These are phyloP conservation scores for Aspidapion aeneum DNA, from an alignment of 2,888 invertebrate species.

Conservation along the genomic window DNA sequence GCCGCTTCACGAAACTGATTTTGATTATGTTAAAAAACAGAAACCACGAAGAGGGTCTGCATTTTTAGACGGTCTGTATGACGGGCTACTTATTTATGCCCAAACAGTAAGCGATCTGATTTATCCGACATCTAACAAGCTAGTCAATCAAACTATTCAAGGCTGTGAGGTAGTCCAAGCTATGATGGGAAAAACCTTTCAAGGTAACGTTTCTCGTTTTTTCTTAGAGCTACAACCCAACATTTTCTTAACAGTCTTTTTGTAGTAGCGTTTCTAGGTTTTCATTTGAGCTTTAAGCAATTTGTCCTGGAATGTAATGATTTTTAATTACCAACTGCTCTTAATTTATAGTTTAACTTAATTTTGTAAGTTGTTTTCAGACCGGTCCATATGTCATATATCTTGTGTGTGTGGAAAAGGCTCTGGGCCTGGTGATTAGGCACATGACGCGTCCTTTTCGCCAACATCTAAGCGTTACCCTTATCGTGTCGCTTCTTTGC, in stretches of 20 bases:
- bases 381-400: too few relatives aligned
- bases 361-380: too few relatives aligned
- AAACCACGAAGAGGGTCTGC: constrained; percentile 59
- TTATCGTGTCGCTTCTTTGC: too few relatives aligned
- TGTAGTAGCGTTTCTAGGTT: too few relatives aligned
- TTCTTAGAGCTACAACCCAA: neutral
- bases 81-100: constrained; percentile 92
- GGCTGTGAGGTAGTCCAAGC: constrained; percentile 79
- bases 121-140: constrained; percentile 32
- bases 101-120: constrained; percentile 87
- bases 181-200: constrained; percentile 86
- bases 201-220: constrained; percentile 55
- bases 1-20: constrained; percentile 69
- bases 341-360: too few relatives aligned
- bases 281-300: too few relatives aligned
- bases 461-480: too few relatives aligned
- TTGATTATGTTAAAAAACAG: constrained; percentile 68
- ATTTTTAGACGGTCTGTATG: constrained; percentile 75
- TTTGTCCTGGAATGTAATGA: neutral
- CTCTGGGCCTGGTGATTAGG: too few relatives aligned
- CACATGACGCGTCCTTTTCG: too few relatives aligned
- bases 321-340: neutral
- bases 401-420: too few relatives aligned
- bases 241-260: neutral
- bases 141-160: constrained; percentile 55